Conservation (phyloP, 1,140 invertebrate genomes). For the Panagrolaimus sp. region DNA sequence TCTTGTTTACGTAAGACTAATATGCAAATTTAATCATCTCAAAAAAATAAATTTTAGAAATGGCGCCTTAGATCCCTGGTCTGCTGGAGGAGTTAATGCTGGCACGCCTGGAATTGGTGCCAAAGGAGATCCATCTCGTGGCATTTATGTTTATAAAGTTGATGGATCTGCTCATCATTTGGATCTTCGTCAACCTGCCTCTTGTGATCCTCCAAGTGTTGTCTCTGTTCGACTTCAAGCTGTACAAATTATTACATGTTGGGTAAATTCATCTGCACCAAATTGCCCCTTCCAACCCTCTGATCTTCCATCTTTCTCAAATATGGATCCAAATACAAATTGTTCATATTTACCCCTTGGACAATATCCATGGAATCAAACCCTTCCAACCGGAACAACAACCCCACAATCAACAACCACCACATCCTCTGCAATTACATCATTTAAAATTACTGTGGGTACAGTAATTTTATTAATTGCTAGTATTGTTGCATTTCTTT, state of each 20-base stretch:
- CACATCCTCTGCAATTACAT: too few relatives aligned
- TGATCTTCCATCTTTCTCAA: neutral
- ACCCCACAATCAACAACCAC: too few relatives aligned
- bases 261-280: neutral
- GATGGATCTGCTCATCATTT: slow-evolving; percentile 13
- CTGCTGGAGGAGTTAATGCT: neutral
- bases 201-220: slow-evolving; percentile 7
- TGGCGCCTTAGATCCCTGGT: slow-evolving; percentile 4
- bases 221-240: neutral
- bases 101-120: neutral
- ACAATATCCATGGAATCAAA: too few relatives aligned
- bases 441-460: too few relatives aligned
- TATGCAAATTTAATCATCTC: neutral
- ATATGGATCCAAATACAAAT: too few relatives aligned
- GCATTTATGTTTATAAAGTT: neutral
- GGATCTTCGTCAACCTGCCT: neutral
- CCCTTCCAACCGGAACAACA: too few relatives aligned
- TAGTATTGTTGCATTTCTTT: too few relatives aligned
- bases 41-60: neutral
- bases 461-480: too few relatives aligned
- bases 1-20: neutral
- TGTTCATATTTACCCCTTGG: too few relatives aligned
- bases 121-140: neutral
- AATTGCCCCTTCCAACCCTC: neutral
- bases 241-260: slow-evolving; percentile 4